These are phyloP conservation scores for Catalaphyllia jardinei DNA, from an alignment of 64 coral and sea anemone genomes.

Conservation along the genomic window DNA sequence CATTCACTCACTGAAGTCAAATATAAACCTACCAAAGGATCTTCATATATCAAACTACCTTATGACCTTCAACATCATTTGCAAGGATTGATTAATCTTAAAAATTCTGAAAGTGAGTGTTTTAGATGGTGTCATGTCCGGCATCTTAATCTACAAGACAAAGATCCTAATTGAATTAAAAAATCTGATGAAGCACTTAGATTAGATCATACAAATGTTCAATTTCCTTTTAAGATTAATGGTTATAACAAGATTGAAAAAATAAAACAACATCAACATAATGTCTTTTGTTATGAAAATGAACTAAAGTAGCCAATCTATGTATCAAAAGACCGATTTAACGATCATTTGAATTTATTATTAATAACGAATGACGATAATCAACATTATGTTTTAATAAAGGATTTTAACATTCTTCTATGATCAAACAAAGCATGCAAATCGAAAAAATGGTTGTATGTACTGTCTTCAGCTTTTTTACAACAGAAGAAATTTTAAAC, in stretches of 20 bases:
- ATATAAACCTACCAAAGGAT: background rate
- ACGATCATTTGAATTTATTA: too few species aligned
- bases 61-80: background rate
- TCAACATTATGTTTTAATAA: too few species aligned
- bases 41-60: background rate
- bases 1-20: background rate
- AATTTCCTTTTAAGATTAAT: background rate
- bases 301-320: too few species aligned
- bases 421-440: too few species aligned
- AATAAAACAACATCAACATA: background rate
- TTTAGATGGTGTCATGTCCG: constrained; percentile 17
- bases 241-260: constrained; percentile 12
- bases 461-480: too few species aligned
- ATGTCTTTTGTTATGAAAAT: background rate
- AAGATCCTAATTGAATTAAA: too few species aligned
- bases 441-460: too few species aligned
- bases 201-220: background rate
- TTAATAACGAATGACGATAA: too few species aligned
- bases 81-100: background rate
- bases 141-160: background rate
- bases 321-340: too few species aligned
- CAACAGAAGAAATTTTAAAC: too few species aligned
- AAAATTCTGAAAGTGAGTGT: background rate
- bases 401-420: too few species aligned
- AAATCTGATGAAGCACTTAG: background rate